These are phyloP conservation scores for Lepidostoma basale DNA, from an alignment of 1,140 invertebrate genomes.

Conservation along the genomic window DNA sequence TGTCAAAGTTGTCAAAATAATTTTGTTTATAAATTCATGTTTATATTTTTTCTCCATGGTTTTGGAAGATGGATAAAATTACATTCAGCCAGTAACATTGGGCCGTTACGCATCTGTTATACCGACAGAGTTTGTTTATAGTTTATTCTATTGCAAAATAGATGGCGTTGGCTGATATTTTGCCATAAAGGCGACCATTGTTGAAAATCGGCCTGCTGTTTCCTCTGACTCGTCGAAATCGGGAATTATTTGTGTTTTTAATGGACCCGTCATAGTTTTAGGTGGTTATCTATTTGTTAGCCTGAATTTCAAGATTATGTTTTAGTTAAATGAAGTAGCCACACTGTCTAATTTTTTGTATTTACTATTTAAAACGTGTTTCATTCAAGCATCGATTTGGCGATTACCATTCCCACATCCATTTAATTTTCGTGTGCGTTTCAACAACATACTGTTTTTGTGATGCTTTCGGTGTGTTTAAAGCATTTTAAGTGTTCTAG, in stretches of 20 bases:
- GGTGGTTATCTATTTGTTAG: slow-evolving; percentile 19
- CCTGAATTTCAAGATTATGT: slow-evolving; percentile 10
- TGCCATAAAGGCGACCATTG: slow-evolving; percentile 39
- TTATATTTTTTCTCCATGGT: slow-evolving; percentile 10
- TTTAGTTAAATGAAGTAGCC: not conserved
- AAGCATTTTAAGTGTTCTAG: slow-evolving; percentile 15
- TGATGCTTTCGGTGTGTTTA: slow-evolving; percentile 21
- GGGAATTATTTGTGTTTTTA: slow-evolving; percentile 36
- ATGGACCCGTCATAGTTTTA: slow-evolving; percentile 24
- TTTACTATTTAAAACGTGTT: slow-evolving; percentile 38
- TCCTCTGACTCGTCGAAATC: slow-evolving; percentile 33
- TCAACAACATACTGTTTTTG: slow-evolving; percentile 32
- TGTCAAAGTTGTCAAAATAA: slow-evolving; percentile 14
- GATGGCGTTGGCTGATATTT: slow-evolving; percentile 35
- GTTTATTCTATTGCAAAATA: slow-evolving; percentile 17
- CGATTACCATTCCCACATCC: slow-evolving; percentile 39
- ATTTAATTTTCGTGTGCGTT: slow-evolving; percentile 41
- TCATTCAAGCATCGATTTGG: slow-evolving; percentile 39
- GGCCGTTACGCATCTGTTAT: not conserved
- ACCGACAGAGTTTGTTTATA: slow-evolving; percentile 8
- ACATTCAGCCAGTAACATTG: slow-evolving; percentile 20
- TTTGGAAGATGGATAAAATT: not conserved
- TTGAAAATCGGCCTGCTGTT: slow-evolving; percentile 41
- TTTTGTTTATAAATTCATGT: slow-evolving; percentile 15
- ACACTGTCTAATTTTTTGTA: slow-evolving; percentile 19